Evolutionary conservation across 2,113 vertebrate genomes (phyloP).

Genomic region (Narcine bancroftii): DNA sequence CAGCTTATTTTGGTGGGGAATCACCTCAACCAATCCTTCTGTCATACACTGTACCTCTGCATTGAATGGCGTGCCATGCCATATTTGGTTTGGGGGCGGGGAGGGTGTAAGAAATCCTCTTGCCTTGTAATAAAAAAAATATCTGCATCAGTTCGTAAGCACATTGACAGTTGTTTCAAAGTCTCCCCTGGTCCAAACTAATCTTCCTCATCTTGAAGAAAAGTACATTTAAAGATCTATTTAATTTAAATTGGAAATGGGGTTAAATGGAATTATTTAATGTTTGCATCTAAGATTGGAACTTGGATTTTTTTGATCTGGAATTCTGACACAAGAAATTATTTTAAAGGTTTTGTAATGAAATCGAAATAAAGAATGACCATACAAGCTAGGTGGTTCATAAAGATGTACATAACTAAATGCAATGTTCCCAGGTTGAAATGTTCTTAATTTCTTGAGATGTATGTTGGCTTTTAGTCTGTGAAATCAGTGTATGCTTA

Average conservation of each 20-base stretch:
- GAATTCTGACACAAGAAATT: background rate
- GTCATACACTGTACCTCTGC: constrained; percentile 16
- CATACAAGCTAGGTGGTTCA: background rate
- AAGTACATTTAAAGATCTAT: background rate
- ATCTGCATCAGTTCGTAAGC: background rate
- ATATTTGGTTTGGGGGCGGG: background rate
- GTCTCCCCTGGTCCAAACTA: background rate
- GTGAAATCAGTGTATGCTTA: constrained; percentile 13
- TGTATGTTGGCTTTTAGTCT: background rate
- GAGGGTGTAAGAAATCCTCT: background rate
- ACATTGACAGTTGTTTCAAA: background rate
- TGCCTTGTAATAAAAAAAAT: no score
- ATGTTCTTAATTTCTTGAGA: constrained; percentile 17
- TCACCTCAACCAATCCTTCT: background rate
- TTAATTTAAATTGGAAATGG: constrained; percentile 10
- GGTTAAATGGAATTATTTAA: background rate
- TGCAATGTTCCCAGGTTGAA: constrained; percentile 12
- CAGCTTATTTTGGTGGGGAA: background rate
- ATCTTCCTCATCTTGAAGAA: constrained; percentile 4
- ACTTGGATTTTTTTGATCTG: constrained; percentile 3
- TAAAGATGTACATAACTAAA: constrained; percentile 1
- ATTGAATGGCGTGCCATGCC: background rate
- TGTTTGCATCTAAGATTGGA: background rate
- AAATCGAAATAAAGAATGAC: background rate
- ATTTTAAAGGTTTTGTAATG: background rate